phyloP scores from a whole-genome alignment of 2,797 vertebrate genomes.

The Danio choprae region DNA sequence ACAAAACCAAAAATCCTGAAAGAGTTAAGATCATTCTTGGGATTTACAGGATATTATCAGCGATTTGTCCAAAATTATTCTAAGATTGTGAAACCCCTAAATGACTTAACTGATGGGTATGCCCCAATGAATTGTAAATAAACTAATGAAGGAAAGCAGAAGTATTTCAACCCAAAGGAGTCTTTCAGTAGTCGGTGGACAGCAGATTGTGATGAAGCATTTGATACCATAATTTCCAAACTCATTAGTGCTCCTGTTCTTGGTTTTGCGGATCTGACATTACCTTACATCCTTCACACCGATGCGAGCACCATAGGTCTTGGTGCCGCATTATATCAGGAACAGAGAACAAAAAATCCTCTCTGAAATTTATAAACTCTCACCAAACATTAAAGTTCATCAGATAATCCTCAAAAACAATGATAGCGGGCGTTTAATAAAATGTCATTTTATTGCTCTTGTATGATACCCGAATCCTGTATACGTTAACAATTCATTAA shows the following conservation, averaged over 20 bases:
- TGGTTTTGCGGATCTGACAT: not conserved
- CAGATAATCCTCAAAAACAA: too few relatives aligned
- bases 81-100: not conserved
- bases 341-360: too few relatives aligned
- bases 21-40: not conserved
- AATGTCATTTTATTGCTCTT: too few relatives aligned
- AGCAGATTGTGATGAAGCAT: not conserved
- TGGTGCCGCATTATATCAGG: too few relatives aligned
- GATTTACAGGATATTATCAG: not conserved
- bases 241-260: not conserved
- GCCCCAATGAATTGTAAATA: not conserved
- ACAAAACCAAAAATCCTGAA: not conserved
- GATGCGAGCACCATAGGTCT: not conserved
- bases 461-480: too few relatives aligned
- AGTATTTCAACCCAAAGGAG: not conserved
- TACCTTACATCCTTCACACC: not conserved
- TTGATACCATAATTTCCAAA: not conserved
- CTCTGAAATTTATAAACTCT: too few relatives aligned
- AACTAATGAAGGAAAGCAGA: not conserved
- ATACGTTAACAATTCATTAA: too few relatives aligned
- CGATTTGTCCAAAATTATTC: not conserved
- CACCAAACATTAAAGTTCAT: too few relatives aligned
- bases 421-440: too few relatives aligned
- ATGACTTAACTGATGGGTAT: not conserved
- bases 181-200: not conserved